Evolutionary conservation across 2,888 invertebrate genomes (phyloP).

Genomic region (Protophormia terraenovae): DNA sequence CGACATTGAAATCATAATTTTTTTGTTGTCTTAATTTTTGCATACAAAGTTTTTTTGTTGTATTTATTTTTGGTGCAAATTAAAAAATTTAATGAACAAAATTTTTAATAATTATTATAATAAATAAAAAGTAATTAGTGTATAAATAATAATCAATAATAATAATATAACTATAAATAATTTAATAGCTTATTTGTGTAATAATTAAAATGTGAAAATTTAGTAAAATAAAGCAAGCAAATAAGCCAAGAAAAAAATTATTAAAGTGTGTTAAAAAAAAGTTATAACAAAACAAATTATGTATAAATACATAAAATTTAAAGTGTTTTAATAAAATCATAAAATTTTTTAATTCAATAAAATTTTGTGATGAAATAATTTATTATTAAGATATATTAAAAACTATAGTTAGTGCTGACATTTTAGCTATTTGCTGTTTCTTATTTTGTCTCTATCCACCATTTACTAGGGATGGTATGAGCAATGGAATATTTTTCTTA

Average conservation of each 20-base stretch:
- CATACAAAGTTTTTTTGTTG: constrained; percentile 26
- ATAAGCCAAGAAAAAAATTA: too few species aligned
- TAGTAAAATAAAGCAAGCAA: too few species aligned
- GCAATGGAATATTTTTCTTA: neutral
- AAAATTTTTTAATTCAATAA: too few species aligned
- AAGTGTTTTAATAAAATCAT: too few species aligned
- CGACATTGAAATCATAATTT: constrained; percentile 65
- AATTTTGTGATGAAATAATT: too few species aligned
- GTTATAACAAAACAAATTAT: too few species aligned
- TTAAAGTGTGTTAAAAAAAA: too few species aligned
- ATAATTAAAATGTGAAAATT: too few species aligned
- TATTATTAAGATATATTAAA: too few species aligned
- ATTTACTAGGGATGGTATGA: neutral
- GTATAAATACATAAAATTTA: too few species aligned
- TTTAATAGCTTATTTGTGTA: too few species aligned
- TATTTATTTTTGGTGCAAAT: neutral
- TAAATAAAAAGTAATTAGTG: neutral
- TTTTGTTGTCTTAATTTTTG: constrained; percentile 46
- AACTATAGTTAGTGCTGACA: neutral
- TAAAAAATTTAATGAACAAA: neutral
- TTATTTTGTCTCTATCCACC: neutral
- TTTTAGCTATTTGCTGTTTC: neutral
- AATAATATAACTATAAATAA: too few species aligned
- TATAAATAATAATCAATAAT: neutral
- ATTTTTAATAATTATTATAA: neutral